phyloP scores from a whole-genome alignment of 1,140 invertebrate genomes.

The Drosophila varians region DNA sequence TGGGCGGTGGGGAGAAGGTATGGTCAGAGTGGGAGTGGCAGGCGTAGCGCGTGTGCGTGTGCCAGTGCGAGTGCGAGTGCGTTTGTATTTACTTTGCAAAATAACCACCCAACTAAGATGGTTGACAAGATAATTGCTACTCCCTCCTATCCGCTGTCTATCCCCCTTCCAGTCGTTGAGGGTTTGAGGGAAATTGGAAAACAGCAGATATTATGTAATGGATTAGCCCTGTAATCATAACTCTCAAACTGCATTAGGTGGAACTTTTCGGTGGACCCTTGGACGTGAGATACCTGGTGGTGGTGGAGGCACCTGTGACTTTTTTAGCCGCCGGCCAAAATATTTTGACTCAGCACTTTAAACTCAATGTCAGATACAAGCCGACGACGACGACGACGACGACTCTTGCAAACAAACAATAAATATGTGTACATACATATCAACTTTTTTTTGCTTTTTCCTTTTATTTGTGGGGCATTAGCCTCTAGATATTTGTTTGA shows the following conservation, averaged over 20 bases:
- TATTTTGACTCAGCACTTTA: slow-evolving; percentile 70
- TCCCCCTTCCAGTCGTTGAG: neutral
- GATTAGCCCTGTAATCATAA: neutral
- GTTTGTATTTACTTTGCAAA: slow-evolving; percentile 65
- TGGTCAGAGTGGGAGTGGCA: neutral
- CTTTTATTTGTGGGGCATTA: slow-evolving; percentile 38
- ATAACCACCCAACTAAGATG: slow-evolving; percentile 62
- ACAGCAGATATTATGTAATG: slow-evolving; percentile 17
- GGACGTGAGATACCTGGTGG: no score
- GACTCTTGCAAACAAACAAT: slow-evolving; percentile 20
- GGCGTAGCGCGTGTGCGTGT: slow-evolving; percentile 22
- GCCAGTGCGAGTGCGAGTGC: slow-evolving; percentile 3
- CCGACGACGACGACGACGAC: no score
- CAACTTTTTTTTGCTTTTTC: neutral
- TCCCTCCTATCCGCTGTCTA: slow-evolving; percentile 31
- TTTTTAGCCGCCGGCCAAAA: slow-evolving; percentile 55
- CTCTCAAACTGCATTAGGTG: no score
- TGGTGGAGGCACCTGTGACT: neutral
- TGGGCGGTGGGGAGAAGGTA: neutral
- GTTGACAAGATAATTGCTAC: slow-evolving; percentile 73
- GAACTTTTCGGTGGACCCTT: no score
- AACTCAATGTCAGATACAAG: slow-evolving; percentile 69
- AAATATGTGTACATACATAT: slow-evolving; percentile 1
- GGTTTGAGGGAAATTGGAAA: slow-evolving; percentile 21
- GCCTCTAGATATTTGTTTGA: slow-evolving; percentile 53